These are phyloP conservation scores for Paralichthys olivaceus DNA, from an alignment of 2,113 vertebrate species.

Conservation along the genomic window DNA sequence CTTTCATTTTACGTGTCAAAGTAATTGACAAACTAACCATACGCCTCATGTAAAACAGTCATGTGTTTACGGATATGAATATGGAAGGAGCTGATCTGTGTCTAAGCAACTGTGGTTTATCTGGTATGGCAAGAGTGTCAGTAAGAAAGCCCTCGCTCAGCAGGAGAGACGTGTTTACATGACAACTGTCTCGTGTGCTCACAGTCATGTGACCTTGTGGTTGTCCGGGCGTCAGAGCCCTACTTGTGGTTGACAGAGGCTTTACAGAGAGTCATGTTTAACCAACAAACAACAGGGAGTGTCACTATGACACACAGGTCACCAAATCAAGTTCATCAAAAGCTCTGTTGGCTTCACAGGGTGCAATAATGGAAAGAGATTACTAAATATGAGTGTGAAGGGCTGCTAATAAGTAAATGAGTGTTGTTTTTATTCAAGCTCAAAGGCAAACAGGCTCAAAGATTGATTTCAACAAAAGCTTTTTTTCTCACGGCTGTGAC, in stretches of 20 bases:
- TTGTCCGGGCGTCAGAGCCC: slow-evolving; percentile 47
- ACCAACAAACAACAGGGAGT: slow-evolving; percentile 78
- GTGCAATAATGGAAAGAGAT: slow-evolving; percentile 15
- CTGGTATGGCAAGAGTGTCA: slow-evolving; percentile 37
- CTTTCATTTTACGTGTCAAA: slow-evolving; percentile 54
- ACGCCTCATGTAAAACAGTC: slow-evolving; percentile 29
- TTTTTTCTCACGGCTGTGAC: background rate
- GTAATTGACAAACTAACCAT: slow-evolving; percentile 31
- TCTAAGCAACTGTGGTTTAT: slow-evolving; percentile 44
- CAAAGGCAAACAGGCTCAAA: background rate
- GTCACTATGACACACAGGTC: slow-evolving; percentile 75
- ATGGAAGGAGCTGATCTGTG: slow-evolving; percentile 51
- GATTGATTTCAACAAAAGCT: background rate
- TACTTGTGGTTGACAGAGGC: slow-evolving; percentile 52
- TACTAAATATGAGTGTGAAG: slow-evolving; percentile 27
- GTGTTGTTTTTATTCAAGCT: background rate
- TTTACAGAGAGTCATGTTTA: slow-evolving; percentile 81
- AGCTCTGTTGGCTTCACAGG: slow-evolving; percentile 43
- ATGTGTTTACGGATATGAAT: slow-evolving; percentile 59
- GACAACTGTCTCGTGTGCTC: slow-evolving; percentile 69
- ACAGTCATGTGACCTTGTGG: slow-evolving; percentile 74
- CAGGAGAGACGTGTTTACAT: slow-evolving; percentile 77
- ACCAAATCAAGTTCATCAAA: slow-evolving; percentile 58
- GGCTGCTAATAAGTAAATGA: slow-evolving; percentile 12
- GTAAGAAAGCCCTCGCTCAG: slow-evolving; percentile 58